Conservation (phyloP, 2,888 invertebrate genomes). For the Protula sp. region DNA sequence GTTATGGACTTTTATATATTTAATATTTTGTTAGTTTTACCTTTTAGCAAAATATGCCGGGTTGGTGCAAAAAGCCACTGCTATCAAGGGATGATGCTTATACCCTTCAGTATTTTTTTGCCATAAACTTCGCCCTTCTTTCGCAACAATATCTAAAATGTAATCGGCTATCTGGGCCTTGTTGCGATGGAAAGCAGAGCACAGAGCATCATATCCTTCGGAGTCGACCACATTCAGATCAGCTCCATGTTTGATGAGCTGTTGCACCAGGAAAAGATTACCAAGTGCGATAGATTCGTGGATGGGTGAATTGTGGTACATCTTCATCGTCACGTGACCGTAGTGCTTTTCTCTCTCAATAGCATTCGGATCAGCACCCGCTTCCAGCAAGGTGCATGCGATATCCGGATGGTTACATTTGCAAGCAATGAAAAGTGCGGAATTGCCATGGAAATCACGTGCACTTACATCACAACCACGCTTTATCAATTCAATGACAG, state of each 20-base stretch:
- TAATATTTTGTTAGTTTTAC: too few species aligned
- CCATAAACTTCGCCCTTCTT: too few species aligned
- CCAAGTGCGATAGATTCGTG: not conserved
- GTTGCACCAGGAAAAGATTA: not conserved
- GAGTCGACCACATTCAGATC: not conserved
- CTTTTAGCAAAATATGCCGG: not conserved
- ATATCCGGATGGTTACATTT: not conserved
- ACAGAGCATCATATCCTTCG: not conserved
- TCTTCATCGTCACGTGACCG: not conserved
- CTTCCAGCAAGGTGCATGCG: not conserved
- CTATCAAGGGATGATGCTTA: not conserved
- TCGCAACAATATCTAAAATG: not conserved
- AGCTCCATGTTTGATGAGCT: not conserved
- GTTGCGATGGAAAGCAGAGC: not conserved
- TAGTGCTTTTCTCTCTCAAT: not conserved
- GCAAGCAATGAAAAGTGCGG: not conserved
- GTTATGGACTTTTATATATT: too few species aligned
- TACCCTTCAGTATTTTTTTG: not conserved
- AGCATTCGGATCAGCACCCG: not conserved
- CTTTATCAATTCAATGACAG: not conserved
- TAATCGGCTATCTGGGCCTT: not conserved
- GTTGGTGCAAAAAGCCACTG: not conserved
- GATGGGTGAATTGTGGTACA: too few species aligned
- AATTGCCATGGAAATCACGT: not conserved
- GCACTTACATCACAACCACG: not conserved